Evolutionary conservation across 1,140 invertebrate genomes (phyloP), one percentile per base, ranked within the genome.

Genomic region (Chrysopa pallens): DNA sequence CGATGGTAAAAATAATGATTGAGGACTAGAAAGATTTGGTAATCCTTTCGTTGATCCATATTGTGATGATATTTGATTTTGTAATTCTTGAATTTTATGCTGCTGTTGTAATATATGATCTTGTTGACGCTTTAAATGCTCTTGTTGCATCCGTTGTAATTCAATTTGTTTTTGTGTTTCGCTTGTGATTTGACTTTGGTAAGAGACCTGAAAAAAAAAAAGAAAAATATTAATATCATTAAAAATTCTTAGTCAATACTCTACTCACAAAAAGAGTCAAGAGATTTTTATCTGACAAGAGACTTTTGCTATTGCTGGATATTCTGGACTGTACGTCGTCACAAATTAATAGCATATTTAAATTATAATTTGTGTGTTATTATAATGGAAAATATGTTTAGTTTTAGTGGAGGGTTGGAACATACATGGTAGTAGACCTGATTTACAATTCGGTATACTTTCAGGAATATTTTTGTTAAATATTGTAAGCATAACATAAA

Each of bases 11-110:
- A 70, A 68, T 60, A 73, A 67, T 39, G 72, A 57, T 38, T 62
- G 59, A 45, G 62, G 60, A 37, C 63, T 55, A n/a, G 40, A 42
- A 3, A 43, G 28, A 12, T 50, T 48, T n/a, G 50, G 49, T 7
- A 56, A 50, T 6, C 46, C 52, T 8, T 54, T 54, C 15, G 47
- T 42, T 38, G 50, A 51, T 6, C 53, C 48, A 50, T 61, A 61
- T 38, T 61, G 57, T 8, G 59, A 55, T 17, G 51, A 51, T 39
- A 60, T 54, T 44, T 60, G 58, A 15, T 54, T 54, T 38, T 72
- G 69, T 28, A 73, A 51, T 49, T 70, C 68, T 43, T 71, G 66
- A 6, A 72, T 59, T 49, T 68, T 69, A 45, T 70, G 66, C 44
- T 61, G 59, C 17, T 60, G 58, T 42, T 65, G 67, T n/a, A 64